Conservation (phyloP, 1,140 invertebrate species). For the Hermetia illucens region DNA sequence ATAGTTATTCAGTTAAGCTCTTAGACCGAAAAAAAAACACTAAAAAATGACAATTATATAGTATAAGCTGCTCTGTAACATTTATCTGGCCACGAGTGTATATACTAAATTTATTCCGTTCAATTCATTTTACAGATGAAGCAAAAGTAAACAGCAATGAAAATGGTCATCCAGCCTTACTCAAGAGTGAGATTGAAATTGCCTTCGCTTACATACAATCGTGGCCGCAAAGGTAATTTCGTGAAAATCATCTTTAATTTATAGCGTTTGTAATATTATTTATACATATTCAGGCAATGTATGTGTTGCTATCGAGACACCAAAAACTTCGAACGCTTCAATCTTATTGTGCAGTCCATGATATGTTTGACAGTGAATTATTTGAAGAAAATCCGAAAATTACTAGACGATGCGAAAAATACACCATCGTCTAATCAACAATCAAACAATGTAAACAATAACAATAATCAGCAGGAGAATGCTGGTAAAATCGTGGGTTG, state of each 20-base stretch:
- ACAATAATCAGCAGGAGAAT: background rate
- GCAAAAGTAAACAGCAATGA: conserved; percentile 42
- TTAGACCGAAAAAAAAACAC: no score
- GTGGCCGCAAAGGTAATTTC: conserved; percentile 50
- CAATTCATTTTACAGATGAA: conserved; percentile 42
- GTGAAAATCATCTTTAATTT: background rate
- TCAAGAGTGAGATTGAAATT: conserved; percentile 47
- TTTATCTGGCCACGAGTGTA: no score
- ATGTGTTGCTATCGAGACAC: conserved; percentile 83
- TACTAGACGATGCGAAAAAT: conserved; percentile 29
- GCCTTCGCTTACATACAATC: conserved; percentile 51
- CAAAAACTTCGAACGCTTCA: conserved; percentile 81
- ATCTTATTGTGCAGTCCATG: conserved; percentile 69
- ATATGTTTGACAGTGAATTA: conserved; percentile 58
- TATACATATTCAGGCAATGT: conserved; percentile 54
- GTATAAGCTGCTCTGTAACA: no score
- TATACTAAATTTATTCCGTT: conserved; percentile 1
- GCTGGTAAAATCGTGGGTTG: no score
- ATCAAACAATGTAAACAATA: background rate
- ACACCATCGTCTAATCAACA: background rate
- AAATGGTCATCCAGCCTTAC: conserved; percentile 41
- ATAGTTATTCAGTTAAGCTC: no score
- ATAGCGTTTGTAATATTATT: background rate
- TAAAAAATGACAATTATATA: no score
- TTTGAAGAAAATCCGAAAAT: conserved; percentile 53